Percentiles rank a stretch among this genome's conserved stretches.
phyloP scores from a whole-genome alignment of 2,888 invertebrate genomes.

The Cetonia aurata region DNA sequence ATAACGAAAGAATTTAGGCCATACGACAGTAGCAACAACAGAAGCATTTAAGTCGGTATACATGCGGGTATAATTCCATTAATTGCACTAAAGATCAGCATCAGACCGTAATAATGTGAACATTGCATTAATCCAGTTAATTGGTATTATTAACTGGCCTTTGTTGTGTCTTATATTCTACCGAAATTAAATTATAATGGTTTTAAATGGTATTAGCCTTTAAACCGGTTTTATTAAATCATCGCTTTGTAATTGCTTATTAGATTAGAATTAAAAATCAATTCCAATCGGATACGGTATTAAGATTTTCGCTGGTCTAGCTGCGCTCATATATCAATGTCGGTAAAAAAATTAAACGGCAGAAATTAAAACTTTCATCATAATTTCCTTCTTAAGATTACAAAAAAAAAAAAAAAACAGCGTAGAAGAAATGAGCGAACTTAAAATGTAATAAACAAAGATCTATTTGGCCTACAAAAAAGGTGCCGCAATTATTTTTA shows the following conservation, averaged over 20 bases:
- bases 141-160: conserved; percentile 18
- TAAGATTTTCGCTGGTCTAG: neutral
- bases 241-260: conserved; percentile 12
- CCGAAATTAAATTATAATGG: conserved; percentile 11
- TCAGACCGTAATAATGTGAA: conserved; percentile 19
- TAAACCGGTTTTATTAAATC: conserved; percentile 16
- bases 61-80: conserved; percentile 12
- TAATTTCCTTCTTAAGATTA: too few species aligned
- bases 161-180: conserved; percentile 6
- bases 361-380: too few species aligned
- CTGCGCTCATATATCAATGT: too few species aligned
- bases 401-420: too few species aligned
- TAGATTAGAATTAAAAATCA: conserved; percentile 17
- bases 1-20: too few species aligned
- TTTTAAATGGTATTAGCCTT: neutral
- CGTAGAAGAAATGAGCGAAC: too few species aligned
- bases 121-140: conserved; percentile 13
- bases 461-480: too few species aligned
- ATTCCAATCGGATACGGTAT: neutral
- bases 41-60: conserved; percentile 7
- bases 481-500: too few species aligned
- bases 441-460: too few species aligned
- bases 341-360: too few species aligned
- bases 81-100: conserved; percentile 24
- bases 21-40: neutral